A percentile compares a stretch with the other conserved stretches of the same genome.
Conservation (phyloP, 1,140 invertebrate genomes). For the Macrosteles quadrilineatus region DNA sequence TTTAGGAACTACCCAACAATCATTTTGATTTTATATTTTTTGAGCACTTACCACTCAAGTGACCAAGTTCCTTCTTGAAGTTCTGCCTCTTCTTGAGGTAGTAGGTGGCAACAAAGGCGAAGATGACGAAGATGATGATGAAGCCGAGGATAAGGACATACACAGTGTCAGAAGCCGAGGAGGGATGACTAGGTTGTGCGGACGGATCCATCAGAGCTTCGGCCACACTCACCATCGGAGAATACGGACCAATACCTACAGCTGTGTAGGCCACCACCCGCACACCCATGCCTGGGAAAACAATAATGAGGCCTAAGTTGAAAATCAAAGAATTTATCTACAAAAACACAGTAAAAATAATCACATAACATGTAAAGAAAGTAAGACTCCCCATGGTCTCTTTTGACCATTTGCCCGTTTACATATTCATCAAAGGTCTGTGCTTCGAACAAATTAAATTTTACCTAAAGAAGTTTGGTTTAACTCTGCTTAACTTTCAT, state of each 20-base stretch:
- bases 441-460: too few relatives aligned
- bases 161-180: slow-evolving; percentile 63
- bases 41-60: slow-evolving; percentile 42
- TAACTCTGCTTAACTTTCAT: too few relatives aligned
- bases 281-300: slow-evolving; percentile 49
- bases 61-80: slow-evolving; percentile 41
- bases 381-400: too few relatives aligned
- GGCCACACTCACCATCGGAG: slow-evolving; percentile 44
- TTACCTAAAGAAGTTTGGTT: too few relatives aligned
- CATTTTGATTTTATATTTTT: too few relatives aligned
- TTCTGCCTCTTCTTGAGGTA: slow-evolving; percentile 64
- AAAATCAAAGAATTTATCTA: too few relatives aligned
- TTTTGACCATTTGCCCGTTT: too few relatives aligned
- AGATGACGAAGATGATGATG: slow-evolving; percentile 65
- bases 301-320: too few relatives aligned
- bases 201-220: slow-evolving; percentile 8
- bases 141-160: slow-evolving; percentile 71
- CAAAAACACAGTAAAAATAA: too few relatives aligned
- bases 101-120: slow-evolving; percentile 58
- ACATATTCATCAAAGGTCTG: too few relatives aligned
- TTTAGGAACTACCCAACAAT: too few relatives aligned
- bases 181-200: background rate
- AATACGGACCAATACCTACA: slow-evolving; percentile 68
- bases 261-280: slow-evolving; percentile 72
- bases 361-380: too few relatives aligned